Conservation (phyloP, 2,113 vertebrate genomes). For the Lepus americanus region DNA sequence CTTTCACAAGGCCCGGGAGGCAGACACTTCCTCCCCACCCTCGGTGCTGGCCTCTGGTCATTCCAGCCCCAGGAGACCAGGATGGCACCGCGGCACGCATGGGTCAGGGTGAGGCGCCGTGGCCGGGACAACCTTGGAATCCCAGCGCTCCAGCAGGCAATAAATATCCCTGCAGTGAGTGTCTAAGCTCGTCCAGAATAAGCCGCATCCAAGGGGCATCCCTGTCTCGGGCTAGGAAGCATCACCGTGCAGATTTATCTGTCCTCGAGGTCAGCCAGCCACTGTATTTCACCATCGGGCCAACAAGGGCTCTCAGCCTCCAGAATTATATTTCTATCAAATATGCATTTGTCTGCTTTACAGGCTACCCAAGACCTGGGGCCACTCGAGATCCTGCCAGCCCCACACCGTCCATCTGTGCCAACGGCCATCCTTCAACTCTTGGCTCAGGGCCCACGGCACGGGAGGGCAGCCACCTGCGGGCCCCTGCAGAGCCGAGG, state of each 20-base stretch:
- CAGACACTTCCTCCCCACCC: accelerated
- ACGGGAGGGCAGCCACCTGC: not conserved
- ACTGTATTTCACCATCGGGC: conserved; percentile 81
- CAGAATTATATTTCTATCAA: conserved; percentile 85
- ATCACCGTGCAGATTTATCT: conserved; percentile 84
- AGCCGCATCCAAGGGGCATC: conserved; percentile 61
- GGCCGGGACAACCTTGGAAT: conserved; percentile 71
- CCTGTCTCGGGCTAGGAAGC: conserved; percentile 61
- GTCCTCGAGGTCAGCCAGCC: conserved; percentile 74
- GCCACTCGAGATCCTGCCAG: conserved; percentile 7
- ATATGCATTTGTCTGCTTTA: conserved; percentile 84
- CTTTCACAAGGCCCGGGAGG: not conserved
- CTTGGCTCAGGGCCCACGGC: not conserved
- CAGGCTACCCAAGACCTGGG: conserved; percentile 72
- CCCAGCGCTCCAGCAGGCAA: not conserved
- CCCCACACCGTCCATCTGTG: not conserved
- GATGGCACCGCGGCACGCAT: conserved; percentile 42
- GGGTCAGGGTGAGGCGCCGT: conserved; percentile 73
- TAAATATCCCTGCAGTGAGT: conserved; percentile 69
- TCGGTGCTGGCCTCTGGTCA: not conserved
- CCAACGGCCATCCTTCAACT: not conserved
- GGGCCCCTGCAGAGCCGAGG: too few species aligned
- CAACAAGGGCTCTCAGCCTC: conserved; percentile 79
- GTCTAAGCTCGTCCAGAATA: conserved; percentile 77
- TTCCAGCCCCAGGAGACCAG: conserved; percentile 50